These are phyloP conservation scores for Melanostoma mellinum DNA, from an alignment of 2,888 invertebrate genomes.

Conservation along the genomic window DNA sequence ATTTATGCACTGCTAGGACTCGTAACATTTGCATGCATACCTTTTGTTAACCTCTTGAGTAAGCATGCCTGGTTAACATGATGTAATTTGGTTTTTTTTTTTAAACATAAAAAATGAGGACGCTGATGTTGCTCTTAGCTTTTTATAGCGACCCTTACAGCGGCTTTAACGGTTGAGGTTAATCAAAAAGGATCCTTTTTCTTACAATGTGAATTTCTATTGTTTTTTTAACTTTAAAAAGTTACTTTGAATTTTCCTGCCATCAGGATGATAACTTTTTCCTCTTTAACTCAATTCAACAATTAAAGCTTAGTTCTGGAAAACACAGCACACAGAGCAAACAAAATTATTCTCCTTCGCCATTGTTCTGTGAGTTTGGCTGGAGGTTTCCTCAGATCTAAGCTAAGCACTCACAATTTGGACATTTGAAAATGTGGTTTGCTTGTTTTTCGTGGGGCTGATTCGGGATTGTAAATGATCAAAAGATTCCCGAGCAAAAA, in stretches of 20 bases:
- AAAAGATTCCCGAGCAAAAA: constrained; percentile 54
- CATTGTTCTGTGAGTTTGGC: not conserved
- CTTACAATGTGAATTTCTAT: too few species aligned
- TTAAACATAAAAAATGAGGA: too few species aligned
- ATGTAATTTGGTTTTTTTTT: too few species aligned
- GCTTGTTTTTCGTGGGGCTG: constrained; percentile 9
- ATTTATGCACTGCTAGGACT: constrained; percentile 49
- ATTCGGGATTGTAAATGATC: constrained; percentile 37
- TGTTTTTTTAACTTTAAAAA: too few species aligned
- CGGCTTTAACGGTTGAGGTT: too few species aligned
- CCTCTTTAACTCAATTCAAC: constrained; percentile 36
- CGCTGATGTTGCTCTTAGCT: too few species aligned
- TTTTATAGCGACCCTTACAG: too few species aligned
- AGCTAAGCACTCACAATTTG: constrained; percentile 51
- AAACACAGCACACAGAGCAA: constrained; percentile 21
- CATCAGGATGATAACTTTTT: constrained; percentile 26
- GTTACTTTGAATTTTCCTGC: too few species aligned
- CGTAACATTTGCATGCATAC: constrained; percentile 47
- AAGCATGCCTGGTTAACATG: too few species aligned
- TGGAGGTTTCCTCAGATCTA: constrained; percentile 36
- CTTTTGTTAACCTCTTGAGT: constrained; percentile 14
- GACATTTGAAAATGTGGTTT: constrained; percentile 43
- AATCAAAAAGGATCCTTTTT: too few species aligned
- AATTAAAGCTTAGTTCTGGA: constrained; percentile 46
- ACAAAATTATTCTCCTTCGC: constrained; percentile 14